phyloP scores from a whole-genome alignment of 2,113 vertebrate genomes.

The Nansenia antarctica region DNA sequence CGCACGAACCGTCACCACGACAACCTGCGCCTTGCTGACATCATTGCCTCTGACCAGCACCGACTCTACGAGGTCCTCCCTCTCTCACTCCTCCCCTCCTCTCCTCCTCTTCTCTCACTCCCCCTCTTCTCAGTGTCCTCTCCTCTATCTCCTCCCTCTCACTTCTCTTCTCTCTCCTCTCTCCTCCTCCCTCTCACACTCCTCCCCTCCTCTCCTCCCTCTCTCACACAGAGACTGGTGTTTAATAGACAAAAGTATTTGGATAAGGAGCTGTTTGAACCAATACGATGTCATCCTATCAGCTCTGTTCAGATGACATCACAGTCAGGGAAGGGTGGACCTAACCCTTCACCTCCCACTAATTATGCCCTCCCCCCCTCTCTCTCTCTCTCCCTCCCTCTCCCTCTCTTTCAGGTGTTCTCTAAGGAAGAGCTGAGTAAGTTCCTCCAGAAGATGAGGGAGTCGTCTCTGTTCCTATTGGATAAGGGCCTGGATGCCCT shows the following conservation, averaged over 20 bases:
- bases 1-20: constrained; percentile 90
- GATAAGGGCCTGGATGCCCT: constrained; percentile 88
- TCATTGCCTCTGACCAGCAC: constrained; percentile 90
- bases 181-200: not conserved
- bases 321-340: too few species aligned
- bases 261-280: too few species aligned
- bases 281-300: too few species aligned
- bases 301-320: too few species aligned
- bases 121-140: not conserved
- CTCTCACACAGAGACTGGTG: too few species aligned
- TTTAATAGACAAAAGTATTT: too few species aligned
- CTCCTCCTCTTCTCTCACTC: not conserved
- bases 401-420: constrained; percentile 81
- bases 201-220: too few species aligned
- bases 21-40: constrained; percentile 89
- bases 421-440: constrained; percentile 87
- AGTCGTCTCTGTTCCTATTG: constrained; percentile 87
- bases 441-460: constrained; percentile 84
- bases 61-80: constrained; percentile 83
- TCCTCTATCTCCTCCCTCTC: not conserved
- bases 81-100: not conserved
- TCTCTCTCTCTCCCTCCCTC: constrained; percentile 1
- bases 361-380: not conserved
- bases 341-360: too few species aligned
- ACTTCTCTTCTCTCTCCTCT: not conserved